A percentile compares a stretch with the other conserved stretches of the same genome.
These are phyloP conservation scores for Acanthisitta chloris DNA, from an alignment of 2,113 vertebrate genomes.

Conservation along the genomic window DNA sequence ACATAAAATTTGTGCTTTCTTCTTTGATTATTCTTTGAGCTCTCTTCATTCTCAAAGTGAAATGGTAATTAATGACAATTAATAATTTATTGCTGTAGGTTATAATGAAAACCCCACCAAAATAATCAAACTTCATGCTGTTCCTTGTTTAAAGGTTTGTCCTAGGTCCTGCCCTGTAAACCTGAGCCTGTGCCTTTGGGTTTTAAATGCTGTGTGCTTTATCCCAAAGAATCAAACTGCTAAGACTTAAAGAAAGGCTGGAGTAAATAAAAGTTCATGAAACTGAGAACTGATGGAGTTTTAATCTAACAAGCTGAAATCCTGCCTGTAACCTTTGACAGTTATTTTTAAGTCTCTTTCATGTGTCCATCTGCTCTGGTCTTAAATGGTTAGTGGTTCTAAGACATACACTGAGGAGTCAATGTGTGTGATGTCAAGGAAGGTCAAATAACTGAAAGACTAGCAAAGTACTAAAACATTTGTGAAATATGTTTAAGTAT, in stretches of 20 bases:
- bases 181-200: neutral
- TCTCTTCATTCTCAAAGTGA: neutral
- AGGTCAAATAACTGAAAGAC: neutral
- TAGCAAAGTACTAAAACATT: neutral
- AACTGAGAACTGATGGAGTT: neutral
- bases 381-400: neutral
- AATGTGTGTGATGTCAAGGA: neutral
- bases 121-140: neutral
- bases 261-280: neutral
- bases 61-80: neutral
- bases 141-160: neutral
- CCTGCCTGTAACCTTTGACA: neutral
- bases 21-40: neutral
- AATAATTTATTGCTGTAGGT: neutral
- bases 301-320: neutral
- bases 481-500: neutral
- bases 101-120: neutral
- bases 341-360: neutral
- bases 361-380: neutral
- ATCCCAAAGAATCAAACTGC: neutral
- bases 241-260: neutral
- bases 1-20: neutral
- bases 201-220: neutral
- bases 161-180: neutral
- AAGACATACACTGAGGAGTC: rapidly evolving